phyloP scores from a whole-genome alignment of 2,113 vertebrate genomes.

The Carettochelys insculpta region DNA sequence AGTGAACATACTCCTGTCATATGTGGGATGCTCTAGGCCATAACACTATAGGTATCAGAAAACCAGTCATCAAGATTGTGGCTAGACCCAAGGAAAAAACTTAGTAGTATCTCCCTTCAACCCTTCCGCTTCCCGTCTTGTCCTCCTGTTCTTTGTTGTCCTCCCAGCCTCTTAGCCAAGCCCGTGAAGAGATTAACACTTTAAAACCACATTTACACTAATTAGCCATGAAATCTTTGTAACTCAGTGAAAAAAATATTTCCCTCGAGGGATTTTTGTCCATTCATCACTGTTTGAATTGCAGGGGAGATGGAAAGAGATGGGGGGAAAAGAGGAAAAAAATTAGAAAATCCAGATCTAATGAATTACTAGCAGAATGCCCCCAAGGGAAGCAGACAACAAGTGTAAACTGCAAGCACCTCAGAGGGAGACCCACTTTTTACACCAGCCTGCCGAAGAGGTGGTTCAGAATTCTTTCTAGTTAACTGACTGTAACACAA shows the following conservation, averaged over 20 bases:
- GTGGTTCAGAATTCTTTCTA: conserved; percentile 59
- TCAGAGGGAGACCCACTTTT: conserved; percentile 37
- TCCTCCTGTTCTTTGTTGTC: conserved; percentile 27
- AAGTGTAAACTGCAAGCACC: conserved; percentile 33
- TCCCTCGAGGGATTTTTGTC: conserved; percentile 77
- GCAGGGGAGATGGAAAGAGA: not conserved
- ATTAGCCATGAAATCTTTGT: conserved; percentile 83
- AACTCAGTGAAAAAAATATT: conserved; percentile 83
- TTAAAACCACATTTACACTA: conserved; percentile 79
- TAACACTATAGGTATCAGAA: fast-evolving
- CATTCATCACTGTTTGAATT: conserved; percentile 78
- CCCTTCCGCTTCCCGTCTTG: not conserved
- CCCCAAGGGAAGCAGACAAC: conserved; percentile 10
- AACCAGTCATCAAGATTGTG: fast-evolving
- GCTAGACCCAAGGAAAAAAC: not conserved
- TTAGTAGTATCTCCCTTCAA: not conserved
- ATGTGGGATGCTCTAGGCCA: fast-evolving
- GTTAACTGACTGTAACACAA: conserved; percentile 75
- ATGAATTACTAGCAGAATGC: conserved; percentile 70
- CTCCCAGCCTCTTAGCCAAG: conserved; percentile 60
- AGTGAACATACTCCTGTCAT: fast-evolving
- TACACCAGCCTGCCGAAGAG: conserved; percentile 18
- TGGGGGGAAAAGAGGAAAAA: not conserved
- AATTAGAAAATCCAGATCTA: conserved; percentile 50
- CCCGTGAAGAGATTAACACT: conserved; percentile 78